A percentile compares a stretch with the other conserved stretches of the same genome.
Evolutionary conservation across 2,113 vertebrate species (phyloP).

Genomic region (Pachyramphus minor): DNA sequence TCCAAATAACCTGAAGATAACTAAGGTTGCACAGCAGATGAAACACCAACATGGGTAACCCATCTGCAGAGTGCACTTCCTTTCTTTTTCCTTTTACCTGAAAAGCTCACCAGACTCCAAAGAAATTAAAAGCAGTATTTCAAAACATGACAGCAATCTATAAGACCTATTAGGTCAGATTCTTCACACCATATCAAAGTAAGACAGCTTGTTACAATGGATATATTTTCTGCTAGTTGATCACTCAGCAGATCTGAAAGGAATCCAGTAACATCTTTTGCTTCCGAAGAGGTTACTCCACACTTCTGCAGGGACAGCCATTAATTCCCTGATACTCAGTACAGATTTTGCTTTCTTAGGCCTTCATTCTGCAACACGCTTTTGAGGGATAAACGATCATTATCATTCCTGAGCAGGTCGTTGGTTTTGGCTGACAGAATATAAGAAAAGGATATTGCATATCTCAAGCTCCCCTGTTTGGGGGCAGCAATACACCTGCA

Average conservation of each 20-base stretch:
- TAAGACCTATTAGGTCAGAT: background rate
- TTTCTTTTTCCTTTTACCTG: background rate
- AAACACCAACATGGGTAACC: background rate
- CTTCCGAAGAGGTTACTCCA: background rate
- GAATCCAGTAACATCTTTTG: background rate
- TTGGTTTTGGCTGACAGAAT: background rate
- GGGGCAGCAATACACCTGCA: background rate
- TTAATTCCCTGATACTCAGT: background rate
- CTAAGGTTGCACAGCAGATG: background rate
- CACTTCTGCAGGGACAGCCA: background rate
- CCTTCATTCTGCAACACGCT: background rate
- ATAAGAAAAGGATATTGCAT: background rate
- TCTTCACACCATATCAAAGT: background rate
- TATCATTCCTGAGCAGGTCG: background rate
- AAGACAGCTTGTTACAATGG: background rate
- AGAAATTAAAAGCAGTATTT: background rate
- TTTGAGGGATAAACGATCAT: background rate
- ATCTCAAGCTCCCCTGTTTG: background rate
- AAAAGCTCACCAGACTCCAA: background rate
- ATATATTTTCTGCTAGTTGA: background rate
- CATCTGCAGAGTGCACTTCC: background rate
- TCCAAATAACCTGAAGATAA: background rate
- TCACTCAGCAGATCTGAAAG: background rate
- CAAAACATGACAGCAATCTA: background rate
- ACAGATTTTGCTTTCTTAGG: background rate